Percentiles rank a stretch among this genome's conserved stretches.
These are phyloP conservation scores for Tetraneura akinire DNA, from an alignment of 1,140 invertebrate genomes.

Conservation along the genomic window DNA sequence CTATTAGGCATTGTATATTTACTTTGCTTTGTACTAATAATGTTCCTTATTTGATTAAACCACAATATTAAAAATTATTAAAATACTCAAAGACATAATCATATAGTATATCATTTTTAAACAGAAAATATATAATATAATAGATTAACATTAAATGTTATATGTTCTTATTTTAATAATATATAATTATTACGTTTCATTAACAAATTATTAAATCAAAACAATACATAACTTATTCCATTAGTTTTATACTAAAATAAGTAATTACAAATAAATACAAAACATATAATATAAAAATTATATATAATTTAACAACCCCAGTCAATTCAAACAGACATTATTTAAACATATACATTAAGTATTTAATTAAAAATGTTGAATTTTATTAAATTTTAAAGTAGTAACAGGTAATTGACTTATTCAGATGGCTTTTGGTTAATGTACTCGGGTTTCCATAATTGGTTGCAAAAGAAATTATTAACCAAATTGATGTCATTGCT, in stretches of 20 bases:
- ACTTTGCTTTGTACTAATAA: conserved; percentile 36
- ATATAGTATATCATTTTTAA: not conserved
- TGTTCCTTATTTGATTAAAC: not conserved
- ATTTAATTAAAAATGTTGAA: conserved; percentile 17
- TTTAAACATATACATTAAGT: conserved; percentile 4
- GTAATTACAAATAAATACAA: conserved; percentile 4
- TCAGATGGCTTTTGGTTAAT: conserved; percentile 56
- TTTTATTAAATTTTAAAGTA: conserved; percentile 5
- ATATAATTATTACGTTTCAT: not conserved
- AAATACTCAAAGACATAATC: not conserved
- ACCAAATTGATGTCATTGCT: conserved; percentile 61
- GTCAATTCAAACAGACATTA: not conserved
- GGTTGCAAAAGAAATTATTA: conserved; percentile 64
- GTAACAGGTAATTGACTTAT: not conserved
- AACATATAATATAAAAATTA: conserved; percentile 10
- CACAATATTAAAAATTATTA: not conserved
- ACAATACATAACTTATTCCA: not conserved
- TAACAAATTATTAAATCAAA: not conserved
- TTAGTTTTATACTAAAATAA: not conserved
- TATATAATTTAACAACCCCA: conserved; percentile 22
- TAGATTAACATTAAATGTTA: not conserved
- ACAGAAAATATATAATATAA: not conserved
- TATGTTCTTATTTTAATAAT: not conserved
- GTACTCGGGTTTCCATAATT: conserved; percentile 65
- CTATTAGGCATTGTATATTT: not conserved